Percentiles rank a stretch among this genome's conserved stretches.
Evolutionary conservation across 2,888 invertebrate species (phyloP).

Genomic region (Disparrhopalites patrizii): DNA sequence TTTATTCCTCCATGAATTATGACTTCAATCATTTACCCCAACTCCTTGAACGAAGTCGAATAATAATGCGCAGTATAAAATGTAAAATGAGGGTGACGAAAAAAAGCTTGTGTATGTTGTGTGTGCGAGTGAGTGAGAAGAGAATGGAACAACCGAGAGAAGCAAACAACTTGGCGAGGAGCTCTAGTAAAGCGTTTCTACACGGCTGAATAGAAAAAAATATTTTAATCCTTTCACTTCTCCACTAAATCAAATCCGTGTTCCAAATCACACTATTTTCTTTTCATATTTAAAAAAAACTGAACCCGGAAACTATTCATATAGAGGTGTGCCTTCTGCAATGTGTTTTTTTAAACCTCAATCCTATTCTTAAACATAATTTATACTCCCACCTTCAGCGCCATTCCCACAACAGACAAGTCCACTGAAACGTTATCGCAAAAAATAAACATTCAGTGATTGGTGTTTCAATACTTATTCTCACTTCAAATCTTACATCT

Average conservation of each 20-base stretch:
- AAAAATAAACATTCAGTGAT: slow-evolving; percentile 11
- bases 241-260: slow-evolving; percentile 22
- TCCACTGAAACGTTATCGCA: too few species aligned
- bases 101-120: too few species aligned
- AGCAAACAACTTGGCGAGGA: slow-evolving; percentile 1
- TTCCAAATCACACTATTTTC: slow-evolving; percentile 17
- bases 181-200: neutral
- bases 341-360: slow-evolving; percentile 5
- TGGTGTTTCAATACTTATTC: too few species aligned
- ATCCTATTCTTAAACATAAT: slow-evolving; percentile 1
- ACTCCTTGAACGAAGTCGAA: neutral
- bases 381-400: neutral
- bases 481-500: too few species aligned
- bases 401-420: too few species aligned
- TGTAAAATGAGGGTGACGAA: too few species aligned
- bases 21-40: slow-evolving; percentile 26
- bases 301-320: slow-evolving; percentile 5
- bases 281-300: neutral
- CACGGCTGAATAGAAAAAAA: neutral
- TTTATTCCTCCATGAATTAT: slow-evolving; percentile 21
- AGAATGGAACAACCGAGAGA: neutral
- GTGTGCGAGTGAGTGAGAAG: too few species aligned
- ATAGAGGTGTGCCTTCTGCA: slow-evolving; percentile 4
- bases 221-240: slow-evolving; percentile 12
- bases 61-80: too few species aligned